Base-by-base conservation (phyloP, 2,888 invertebrate genomes). In the Disparrhopalites patrizii region DNA sequence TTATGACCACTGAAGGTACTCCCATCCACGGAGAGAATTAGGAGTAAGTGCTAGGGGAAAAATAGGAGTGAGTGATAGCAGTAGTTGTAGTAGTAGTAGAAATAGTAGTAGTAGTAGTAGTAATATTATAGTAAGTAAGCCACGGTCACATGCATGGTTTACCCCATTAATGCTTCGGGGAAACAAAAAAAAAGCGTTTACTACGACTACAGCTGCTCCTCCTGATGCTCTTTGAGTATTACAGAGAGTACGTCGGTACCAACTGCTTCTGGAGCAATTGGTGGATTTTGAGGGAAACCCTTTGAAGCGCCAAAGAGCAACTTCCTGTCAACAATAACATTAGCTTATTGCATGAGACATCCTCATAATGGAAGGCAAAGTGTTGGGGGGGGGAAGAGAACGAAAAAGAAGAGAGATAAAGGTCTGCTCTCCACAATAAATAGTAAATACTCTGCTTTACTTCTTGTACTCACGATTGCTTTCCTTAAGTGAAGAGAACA, bases 291-390 rank as follows among this genome's bases (percentile, higher is more conserved):
- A 27, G 27, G 20, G 52, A 52, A 52, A 52, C 52, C 28, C 52
- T 52, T 52, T 28, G n/a, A 52, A 52, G 52, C 52, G 28, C 52
- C 28, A 52, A 52, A 52, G 28, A 54, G 54, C 54, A 30, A 54
- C 54, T 54, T 54, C 54, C 54, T 54, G 54, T 54, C 54, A 54
- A 31, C 54, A 54, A 40, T 20, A 8, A 31, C 54, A 30, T 50
- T 13, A 50, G 40, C 40, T 40, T 40, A 40, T 40, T 40, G 40
- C 40, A 40, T 13, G 40, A 40, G 40, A 18, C 40, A 40, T 40
- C 40, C 40, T 40, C 40, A 36, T 36, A 36, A 36, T 7, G 8
- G 7, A 36, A 36, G 36, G 36, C 3, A 3, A 20, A 7, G 7
- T 20, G 3, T 10, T 47, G 3, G 20, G 47, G 2, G 23, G 3